Base-by-base conservation (phyloP, 2,888 invertebrate genomes). In the Diaprepes abbreviatus region DNA sequence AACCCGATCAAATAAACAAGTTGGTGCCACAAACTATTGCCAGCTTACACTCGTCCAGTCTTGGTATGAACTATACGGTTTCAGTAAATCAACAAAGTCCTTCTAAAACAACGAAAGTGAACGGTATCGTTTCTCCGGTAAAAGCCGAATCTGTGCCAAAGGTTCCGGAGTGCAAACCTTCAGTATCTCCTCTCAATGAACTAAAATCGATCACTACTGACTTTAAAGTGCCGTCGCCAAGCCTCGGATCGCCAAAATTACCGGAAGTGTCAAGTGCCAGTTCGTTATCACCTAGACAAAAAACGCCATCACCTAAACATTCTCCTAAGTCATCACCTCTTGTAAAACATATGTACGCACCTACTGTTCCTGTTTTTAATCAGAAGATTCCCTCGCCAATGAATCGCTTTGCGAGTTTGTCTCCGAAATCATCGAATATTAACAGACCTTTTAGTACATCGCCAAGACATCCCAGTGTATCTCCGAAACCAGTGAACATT, bases 51-150 rank as follows among this genome's bases (percentile, higher is more conserved):
- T 84, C 84, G 12, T 76, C 80, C 33, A 81, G 80, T 71, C 69
- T 84, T 5, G 83, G 83, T 0, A 70, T 84, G 72, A 84, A 83
- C 70, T 84, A 84, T 63, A 82, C 83, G 0, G 83, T 84, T 7
- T 84, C 84, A 0, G 78, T 80, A 1, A 77, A 75, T 6, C 75
- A 75, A 50, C 73, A 66, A 5, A 74, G 64, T 58, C 72, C 74
- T 4, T 71, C 67, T 33, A 70, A 71, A 31, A 31, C 71, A 1
- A 38, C 71, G 9, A 75, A 76, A 54, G 67, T 64, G 5, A 78
- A 76, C 62, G 74, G 75, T 10, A 60, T 72, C 5, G 43, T 73
- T 1, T 70, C 73, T 5, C 67, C 73, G 1, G 66, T 58, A 10
- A 74, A 74, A 66, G 69, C 68, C 10, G 74, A 74, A 4, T 33